Percentiles rank a stretch among this genome's conserved stretches.
Conservation (phyloP, 1,140 invertebrate genomes). For the Saccostrea glomerata region DNA sequence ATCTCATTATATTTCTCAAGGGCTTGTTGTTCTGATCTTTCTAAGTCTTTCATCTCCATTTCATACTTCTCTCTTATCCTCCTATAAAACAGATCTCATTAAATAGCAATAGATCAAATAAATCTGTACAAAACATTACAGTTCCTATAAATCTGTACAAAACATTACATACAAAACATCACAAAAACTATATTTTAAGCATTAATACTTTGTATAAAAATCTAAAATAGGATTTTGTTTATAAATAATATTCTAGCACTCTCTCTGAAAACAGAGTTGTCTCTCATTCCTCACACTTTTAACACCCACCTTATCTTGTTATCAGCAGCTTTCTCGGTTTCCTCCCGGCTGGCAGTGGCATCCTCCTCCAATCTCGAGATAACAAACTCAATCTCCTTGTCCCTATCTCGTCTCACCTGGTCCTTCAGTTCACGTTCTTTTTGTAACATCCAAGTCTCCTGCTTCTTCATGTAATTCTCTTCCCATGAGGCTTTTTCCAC, state of each 20-base stretch:
- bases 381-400: constrained; percentile 79
- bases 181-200: background rate
- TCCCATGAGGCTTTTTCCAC: constrained; percentile 79
- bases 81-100: constrained; percentile 61
- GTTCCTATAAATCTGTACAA: constrained; percentile 15
- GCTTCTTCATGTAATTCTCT: constrained; percentile 78
- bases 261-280: background rate
- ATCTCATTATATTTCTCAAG: constrained; percentile 78
- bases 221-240: too few relatives aligned
- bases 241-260: background rate
- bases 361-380: constrained; percentile 78
- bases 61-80: constrained; percentile 79
- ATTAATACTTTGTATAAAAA: too few relatives aligned
- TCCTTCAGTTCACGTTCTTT: constrained; percentile 79
- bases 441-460: constrained; percentile 76
- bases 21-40: constrained; percentile 77
- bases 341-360: constrained; percentile 73
- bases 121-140: constrained; percentile 39
- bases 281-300: background rate
- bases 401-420: constrained; percentile 75
- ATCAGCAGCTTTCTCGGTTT: constrained; percentile 75
- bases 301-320: constrained; percentile 77
- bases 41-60: constrained; percentile 77
- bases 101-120: background rate
- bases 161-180: constrained; percentile 61